Percentiles rank a stretch among this genome's conserved stretches.
Evolutionary conservation across 2,888 invertebrate genomes (phyloP).

Genomic region (Macrophya annulata): DNA sequence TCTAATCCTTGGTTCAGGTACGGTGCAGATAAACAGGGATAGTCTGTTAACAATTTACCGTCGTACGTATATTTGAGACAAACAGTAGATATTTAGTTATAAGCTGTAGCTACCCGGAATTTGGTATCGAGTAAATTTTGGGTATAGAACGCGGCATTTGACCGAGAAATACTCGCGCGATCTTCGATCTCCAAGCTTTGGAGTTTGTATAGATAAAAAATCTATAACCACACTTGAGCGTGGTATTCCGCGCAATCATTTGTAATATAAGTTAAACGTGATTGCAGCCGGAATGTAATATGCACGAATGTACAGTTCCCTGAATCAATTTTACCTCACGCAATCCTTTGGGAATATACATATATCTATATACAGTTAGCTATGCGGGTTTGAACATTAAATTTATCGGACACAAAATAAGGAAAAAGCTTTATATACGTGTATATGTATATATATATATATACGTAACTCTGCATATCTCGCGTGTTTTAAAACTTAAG

Average conservation of each 20-base stretch:
- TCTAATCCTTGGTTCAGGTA: slow-evolving; percentile 8
- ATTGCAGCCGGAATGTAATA: slow-evolving; percentile 6
- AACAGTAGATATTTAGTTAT: slow-evolving; percentile 48
- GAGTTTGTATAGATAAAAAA: not conserved
- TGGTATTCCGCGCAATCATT: slow-evolving; percentile 40
- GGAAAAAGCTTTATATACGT: not conserved
- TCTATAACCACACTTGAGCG: slow-evolving; percentile 23
- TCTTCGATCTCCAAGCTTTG: slow-evolving; percentile 30
- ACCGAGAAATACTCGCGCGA: slow-evolving; percentile 19
- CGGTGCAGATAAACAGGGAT: not conserved
- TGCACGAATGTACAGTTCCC: slow-evolving; percentile 3
- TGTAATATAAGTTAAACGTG: slow-evolving; percentile 26
- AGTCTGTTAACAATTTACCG: slow-evolving; percentile 9
- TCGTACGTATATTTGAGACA: slow-evolving; percentile 36
- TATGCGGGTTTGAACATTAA: slow-evolving; percentile 22
- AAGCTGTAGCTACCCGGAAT: slow-evolving; percentile 28
- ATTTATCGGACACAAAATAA: slow-evolving; percentile 23
- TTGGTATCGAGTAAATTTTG: slow-evolving; percentile 26
- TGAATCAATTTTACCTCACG: slow-evolving; percentile 20
- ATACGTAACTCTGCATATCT: not conserved
- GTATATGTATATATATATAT: no score
- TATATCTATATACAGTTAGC: no score
- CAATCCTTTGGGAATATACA: not conserved
- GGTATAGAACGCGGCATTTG: slow-evolving; percentile 29
- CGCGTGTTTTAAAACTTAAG: slow-evolving; percentile 36